Base-by-base conservation (phyloP, 2,797 vertebrate genomes). In the Moxostoma hubbsi region DNA sequence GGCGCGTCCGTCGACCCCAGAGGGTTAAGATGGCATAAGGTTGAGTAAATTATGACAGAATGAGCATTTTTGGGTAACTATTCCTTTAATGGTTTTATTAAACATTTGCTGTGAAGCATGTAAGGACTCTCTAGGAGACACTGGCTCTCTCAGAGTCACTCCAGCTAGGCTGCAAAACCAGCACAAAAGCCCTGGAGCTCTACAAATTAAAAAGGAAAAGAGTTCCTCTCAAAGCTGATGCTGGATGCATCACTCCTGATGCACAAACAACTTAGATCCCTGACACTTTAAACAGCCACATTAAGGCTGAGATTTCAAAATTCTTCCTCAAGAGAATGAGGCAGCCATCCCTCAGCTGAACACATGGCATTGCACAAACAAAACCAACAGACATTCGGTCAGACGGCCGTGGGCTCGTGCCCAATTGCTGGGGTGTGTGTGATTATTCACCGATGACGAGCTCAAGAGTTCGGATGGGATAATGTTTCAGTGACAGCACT, bases 381-480 rank as follows among this genome's bases (percentile, higher is more conserved):
- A 75, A 74, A 46, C 58, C 18, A 83, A 58, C 68, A 59, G 53
- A 51, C 18, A 13, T 43, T 64, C 12, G 47, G 50, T 66, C 74
- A 75, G 64, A 49, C 9, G 62, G 49, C 67, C 45, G 50, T 55
- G 65, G 81, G 80, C 54, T 66, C 45, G 11, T 12, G 59, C 63
- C 78, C 66, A 66, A 70, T 66, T 69, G 18, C 57, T 7, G 43
- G 72, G 72, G 67, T 18, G 59, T 8, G 65, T 72, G 71, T 8
- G 62, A 86, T 82, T 84, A 83, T 75, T 80, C 82, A 83, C 73
- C 63, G 73, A 83, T 80, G 84, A 80, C 66, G 57, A 83, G 63
- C 46, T 47, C 47, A 46, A 36, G 63, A 79, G 80, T 70, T 66
- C 73, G 74, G 64, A 80, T 55, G 47, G 65, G 80, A 74, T 74